Evolutionary conservation across 2,797 vertebrate species (phyloP), one percentile per base, ranked within the genome.

Genomic region (Thripadectes ignobilis): DNA sequence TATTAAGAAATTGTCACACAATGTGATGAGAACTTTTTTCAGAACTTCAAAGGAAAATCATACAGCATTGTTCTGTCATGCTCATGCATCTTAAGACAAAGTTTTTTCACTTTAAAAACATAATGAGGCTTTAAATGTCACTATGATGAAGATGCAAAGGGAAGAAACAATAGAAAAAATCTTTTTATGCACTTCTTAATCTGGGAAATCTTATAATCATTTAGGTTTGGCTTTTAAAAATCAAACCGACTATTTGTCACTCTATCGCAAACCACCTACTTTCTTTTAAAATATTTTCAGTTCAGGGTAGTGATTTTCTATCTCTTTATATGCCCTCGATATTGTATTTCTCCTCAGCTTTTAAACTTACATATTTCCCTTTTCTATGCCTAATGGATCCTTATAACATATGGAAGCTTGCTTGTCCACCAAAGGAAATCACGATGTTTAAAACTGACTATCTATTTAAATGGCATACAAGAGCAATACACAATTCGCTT

Each of bases 101-200:
- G 63, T 48, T 93, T 78, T 78, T 94, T 94, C 41, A 67, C 52
- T 95, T 89, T 85, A 79, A 75, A 94, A 94, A 91, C 78, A 89
- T 87, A 93, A 93, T 63, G 27, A 87, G 41, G 58, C 46, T 94
- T 94, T 91, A 93, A 93, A 74, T 88, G 45, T 74, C 86, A 90
- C 62, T 72, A 82, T 67, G 69, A 45, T 7, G 7, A 86, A 94
- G 36, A 93, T n/a, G 16, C 22, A 89, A 66, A 38, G 7, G 8
- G 10, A 12, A 75, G 85, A 68, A 22, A 66, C 34, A 91, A 55
- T 22, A 63, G n/a, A 75, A 88, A 22, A 21, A 77, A 66, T 7
- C 1, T 38, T 76, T 79, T 78, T 34, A 46, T 63, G 7, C 4
- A 34, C 26, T 62, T 52, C 39, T 48, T 91, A 62, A 82, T 83